Evolutionary conservation across 2,797 vertebrate species (phyloP).

Genomic region (Lithobates sylvaticus): DNA sequence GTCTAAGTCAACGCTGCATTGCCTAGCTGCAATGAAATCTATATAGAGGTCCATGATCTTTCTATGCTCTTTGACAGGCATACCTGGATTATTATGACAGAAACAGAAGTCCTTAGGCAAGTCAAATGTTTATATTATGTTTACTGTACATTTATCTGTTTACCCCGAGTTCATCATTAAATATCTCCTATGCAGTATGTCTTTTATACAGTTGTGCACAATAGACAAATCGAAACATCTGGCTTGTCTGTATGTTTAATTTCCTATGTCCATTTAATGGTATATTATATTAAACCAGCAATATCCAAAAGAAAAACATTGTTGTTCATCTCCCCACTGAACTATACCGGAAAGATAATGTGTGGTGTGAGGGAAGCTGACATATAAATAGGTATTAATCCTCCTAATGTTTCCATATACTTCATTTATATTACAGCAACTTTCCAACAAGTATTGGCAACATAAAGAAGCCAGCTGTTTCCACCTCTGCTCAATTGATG

Average conservation of each 20-base stretch:
- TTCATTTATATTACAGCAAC: slow-evolving; percentile 23
- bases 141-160: too few species aligned
- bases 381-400: slow-evolving; percentile 31
- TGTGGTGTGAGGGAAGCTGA: slow-evolving; percentile 14
- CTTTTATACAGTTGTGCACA: too few species aligned
- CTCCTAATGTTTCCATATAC: slow-evolving; percentile 15
- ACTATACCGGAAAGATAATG: slow-evolving; percentile 2
- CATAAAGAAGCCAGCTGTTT: slow-evolving; percentile 18
- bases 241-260: not conserved
- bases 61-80: too few species aligned
- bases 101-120: too few species aligned
- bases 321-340: not conserved
- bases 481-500: not conserved
- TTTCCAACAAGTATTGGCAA: slow-evolving; percentile 44
- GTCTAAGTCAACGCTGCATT: too few species aligned
- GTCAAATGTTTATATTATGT: too few species aligned
- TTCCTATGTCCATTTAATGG: not conserved
- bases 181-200: too few species aligned
- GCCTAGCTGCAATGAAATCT: too few species aligned
- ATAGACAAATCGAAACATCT: not conserved
- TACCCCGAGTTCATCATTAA: too few species aligned
- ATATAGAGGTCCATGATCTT: too few species aligned
- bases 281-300: not conserved
- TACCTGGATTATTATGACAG: too few species aligned
- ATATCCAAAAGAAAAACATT: not conserved